These are phyloP conservation scores for Molossus molossus DNA, from an alignment of 2,797 vertebrate species.

Conservation along the genomic window DNA sequence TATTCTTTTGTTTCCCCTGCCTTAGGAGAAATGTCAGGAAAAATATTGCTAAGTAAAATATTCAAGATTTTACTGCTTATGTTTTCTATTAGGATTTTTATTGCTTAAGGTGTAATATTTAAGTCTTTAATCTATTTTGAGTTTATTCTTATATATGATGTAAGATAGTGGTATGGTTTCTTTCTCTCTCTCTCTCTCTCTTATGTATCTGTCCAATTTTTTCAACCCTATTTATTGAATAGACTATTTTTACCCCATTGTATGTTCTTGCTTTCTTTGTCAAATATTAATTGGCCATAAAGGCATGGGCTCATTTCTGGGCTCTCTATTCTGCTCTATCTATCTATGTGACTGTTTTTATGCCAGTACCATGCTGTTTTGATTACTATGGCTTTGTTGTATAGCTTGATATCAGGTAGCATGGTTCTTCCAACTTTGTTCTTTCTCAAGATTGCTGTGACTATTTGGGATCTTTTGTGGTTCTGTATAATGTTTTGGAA, in stretches of 20 bases:
- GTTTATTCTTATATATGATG: background rate
- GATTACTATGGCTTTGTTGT: background rate
- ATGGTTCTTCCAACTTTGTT: background rate
- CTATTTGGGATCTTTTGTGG: background rate
- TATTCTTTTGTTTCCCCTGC: background rate
- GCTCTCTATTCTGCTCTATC: background rate
- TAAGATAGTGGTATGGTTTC: background rate
- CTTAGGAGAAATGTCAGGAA: background rate
- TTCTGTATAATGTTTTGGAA: background rate
- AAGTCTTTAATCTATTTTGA: background rate
- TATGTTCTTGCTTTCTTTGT: background rate
- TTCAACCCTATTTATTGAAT: background rate
- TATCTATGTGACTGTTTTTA: background rate
- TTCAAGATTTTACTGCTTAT: background rate
- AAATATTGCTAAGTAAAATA: background rate
- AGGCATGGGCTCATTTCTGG: background rate
- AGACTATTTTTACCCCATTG: background rate
- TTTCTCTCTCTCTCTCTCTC: no score
- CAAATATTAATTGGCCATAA: background rate
- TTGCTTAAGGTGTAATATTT: background rate
- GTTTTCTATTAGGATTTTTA: background rate
- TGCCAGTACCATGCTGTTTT: background rate
- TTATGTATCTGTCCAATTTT: background rate
- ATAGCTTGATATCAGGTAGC: background rate
- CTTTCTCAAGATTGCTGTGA: background rate